A percentile compares a stretch with the other conserved stretches of the same genome.
Evolutionary conservation across 1,140 invertebrate genomes (phyloP).

Genomic region (Muscidifurax raptorellus): DNA sequence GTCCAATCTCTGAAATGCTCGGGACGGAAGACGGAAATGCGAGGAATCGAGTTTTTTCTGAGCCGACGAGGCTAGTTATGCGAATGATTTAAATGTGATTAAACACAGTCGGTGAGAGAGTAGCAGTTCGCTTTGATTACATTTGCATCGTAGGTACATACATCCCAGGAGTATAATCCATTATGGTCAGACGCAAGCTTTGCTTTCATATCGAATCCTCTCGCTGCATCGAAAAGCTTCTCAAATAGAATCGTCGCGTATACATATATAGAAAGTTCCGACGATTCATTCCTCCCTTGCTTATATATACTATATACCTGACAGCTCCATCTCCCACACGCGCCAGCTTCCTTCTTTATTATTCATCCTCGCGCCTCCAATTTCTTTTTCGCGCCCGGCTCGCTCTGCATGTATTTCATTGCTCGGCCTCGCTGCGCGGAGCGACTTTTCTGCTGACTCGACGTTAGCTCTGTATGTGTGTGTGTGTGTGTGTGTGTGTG

Average conservation of each 20-base stretch:
- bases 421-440: neutral
- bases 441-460: conserved; percentile 35
- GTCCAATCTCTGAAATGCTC: too few relatives aligned
- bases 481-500: neutral
- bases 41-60: too few relatives aligned
- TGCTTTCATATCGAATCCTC: neutral
- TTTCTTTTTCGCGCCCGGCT: conserved; percentile 30
- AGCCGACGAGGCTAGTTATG: too few relatives aligned
- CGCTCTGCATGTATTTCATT: neutral
- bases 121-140: too few relatives aligned
- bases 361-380: conserved; percentile 51
- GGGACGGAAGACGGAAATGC: too few relatives aligned
- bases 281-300: conserved; percentile 66
- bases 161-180: too few relatives aligned
- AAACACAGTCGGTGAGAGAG: too few relatives aligned
- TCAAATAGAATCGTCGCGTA: neutral
- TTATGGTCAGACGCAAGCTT: too few relatives aligned
- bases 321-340: conserved; percentile 69
- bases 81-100: too few relatives aligned
- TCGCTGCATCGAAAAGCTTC: neutral
- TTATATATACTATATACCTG: conserved; percentile 44
- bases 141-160: too few relatives aligned
- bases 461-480: neutral
- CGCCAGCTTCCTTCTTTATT: conserved; percentile 54
- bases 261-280: neutral